Percentiles rank a stretch among this genome's conserved stretches.
Conservation (phyloP, 2,888 invertebrate species). For the Parasteatoda lunata region DNA sequence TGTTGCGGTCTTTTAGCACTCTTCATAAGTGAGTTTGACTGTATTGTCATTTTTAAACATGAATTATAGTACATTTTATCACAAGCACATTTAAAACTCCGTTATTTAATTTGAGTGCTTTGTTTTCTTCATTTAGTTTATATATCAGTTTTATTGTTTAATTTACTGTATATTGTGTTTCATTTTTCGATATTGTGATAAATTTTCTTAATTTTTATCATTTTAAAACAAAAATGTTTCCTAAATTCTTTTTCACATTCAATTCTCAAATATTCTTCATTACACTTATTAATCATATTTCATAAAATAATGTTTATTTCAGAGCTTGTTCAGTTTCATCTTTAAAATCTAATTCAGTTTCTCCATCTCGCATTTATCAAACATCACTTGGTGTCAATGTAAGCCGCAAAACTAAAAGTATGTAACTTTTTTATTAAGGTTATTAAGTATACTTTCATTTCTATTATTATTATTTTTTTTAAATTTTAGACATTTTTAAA, state of each 20-base stretch:
- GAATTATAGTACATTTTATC: no score
- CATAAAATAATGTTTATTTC: neutral
- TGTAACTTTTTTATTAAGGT: neutral
- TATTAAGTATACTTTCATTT: no score
- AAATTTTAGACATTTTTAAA: no score
- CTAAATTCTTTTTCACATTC: neutral
- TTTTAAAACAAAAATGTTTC: neutral
- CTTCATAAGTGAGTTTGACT: no score
- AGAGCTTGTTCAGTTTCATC: slow-evolving; percentile 22
- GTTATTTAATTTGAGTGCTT: no score
- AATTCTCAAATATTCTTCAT: neutral
- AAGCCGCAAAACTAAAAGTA: slow-evolving; percentile 52
- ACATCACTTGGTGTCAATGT: slow-evolving; percentile 14
- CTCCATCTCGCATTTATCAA: slow-evolving; percentile 44
- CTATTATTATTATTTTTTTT: no score
- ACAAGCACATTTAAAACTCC: no score
- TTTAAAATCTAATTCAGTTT: slow-evolving; percentile 25
- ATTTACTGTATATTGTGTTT: neutral
- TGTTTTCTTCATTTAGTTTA: no score
- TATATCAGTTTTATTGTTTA: neutral
- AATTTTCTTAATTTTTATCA: neutral
- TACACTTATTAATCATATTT: neutral
- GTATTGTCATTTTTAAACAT: no score
- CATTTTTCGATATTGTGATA: neutral
- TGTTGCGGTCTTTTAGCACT: no score